Percentiles rank a stretch among this genome's conserved stretches.
Evolutionary conservation across 2,113 vertebrate genomes (phyloP).

Genomic region (Fulmarus glacialis): DNA sequence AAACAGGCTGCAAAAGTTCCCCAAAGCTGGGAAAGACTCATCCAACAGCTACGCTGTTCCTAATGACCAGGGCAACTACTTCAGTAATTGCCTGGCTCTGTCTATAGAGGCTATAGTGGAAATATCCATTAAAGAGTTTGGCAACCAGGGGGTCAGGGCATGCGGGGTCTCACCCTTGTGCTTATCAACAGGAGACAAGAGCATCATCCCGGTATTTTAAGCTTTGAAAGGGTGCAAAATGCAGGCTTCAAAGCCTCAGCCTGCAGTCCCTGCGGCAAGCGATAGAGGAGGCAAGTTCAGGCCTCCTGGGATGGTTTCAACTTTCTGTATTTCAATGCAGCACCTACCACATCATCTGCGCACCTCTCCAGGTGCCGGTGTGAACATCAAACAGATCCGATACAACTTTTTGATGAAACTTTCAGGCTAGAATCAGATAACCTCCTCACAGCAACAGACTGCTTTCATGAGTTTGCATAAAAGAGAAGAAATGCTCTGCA

Average conservation of each 20-base stretch:
- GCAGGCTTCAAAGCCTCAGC: background rate
- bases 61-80: background rate
- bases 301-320: background rate
- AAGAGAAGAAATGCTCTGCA: background rate
- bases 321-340: background rate
- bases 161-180: background rate
- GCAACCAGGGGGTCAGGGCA: accelerated
- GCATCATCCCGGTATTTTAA: background rate
- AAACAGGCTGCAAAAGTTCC: background rate
- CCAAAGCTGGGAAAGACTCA: background rate
- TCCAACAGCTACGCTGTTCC: background rate
- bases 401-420: background rate
- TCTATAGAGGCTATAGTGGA: background rate
- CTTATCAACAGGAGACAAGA: background rate
- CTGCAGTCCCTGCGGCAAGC: background rate
- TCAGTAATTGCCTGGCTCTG: background rate
- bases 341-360: background rate
- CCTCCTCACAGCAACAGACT: background rate
- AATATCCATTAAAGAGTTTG: background rate
- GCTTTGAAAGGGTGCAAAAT: background rate
- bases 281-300: background rate
- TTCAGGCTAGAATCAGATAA: background rate
- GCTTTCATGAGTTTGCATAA: background rate
- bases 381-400: background rate
- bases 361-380: background rate